Evolutionary conservation across 2,888 invertebrate species (phyloP), one percentile per base, ranked within the genome.

Genomic region (Malthinus seriepunctatus): DNA sequence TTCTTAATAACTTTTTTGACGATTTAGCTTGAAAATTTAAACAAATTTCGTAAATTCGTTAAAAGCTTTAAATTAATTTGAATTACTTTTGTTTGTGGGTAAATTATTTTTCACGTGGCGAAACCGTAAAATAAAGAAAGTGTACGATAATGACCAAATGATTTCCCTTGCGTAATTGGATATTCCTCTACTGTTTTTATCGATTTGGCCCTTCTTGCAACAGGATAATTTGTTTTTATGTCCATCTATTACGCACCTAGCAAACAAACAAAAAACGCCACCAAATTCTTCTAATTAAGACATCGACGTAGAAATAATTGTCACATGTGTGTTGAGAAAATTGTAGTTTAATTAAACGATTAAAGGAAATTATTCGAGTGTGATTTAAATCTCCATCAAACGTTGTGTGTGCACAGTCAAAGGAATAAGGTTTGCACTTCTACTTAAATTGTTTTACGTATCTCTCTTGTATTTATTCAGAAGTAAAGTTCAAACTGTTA

Each of bases 81-180:
- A 12, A 42, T 42, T 42, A 42, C 9, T 42, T 42, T 42, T 32
- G 23, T 23, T 23, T 23, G 23, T 23, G 2, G 23, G 8, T 33
- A 38, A 39, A 10, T 39, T 42, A 23, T 42, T 51, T 32, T 51
- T 33, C 33, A 33, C 34, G 12, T 51, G 35, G 38, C 46, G 52
- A 53, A 53, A n/a, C 37, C 45, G 33, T 53, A 53, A 53, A 53
- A 34, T 35, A 32, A 47, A 48, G 46, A 48, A 48, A 54, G 32
- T 37, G 12, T 32, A 46, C 39, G 48, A 54, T 54, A 54, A 54
- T 54, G 54, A 48, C 48, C 15, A 46, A 39, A 54, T 48, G 54
- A 54, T 54, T 54, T 54, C 42, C 54, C 54, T 54, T 31, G 48
- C 12, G 54, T 54, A 54, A 54, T 54, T 54, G 35, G 54, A 54